These are phyloP conservation scores for Cactoblastis cactorum DNA, from an alignment of 2,888 invertebrate species.

Conservation along the genomic window DNA sequence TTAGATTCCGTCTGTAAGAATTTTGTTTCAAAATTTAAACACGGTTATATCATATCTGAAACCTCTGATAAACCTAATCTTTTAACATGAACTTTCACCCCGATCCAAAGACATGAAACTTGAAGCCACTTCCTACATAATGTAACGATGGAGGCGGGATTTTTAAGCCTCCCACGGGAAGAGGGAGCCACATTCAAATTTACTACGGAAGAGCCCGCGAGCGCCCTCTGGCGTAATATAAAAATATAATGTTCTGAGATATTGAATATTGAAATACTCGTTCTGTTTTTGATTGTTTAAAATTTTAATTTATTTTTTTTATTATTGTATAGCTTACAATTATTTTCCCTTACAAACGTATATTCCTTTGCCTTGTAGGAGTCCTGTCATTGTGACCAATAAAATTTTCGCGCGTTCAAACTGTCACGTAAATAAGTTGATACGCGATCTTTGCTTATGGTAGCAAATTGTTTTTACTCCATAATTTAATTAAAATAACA, in stretches of 20 bases:
- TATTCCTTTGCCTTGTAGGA: too few species aligned
- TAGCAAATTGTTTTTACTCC: too few species aligned
- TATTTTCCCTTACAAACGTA: too few species aligned
- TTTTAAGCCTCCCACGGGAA: constrained; percentile 6
- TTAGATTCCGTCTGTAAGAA: too few species aligned
- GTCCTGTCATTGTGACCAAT: too few species aligned
- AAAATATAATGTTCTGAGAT: constrained; percentile 1
- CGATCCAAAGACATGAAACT: background rate
- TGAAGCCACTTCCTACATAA: constrained; percentile 5
- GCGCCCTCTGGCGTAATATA: constrained; percentile 4
- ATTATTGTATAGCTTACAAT: too few species aligned
- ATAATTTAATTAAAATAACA: too few species aligned
- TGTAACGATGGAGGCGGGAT: constrained; percentile 8
- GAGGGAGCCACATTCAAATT: constrained; percentile 6
- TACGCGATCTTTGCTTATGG: too few species aligned
- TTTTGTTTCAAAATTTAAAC: background rate
- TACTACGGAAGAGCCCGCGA: constrained; percentile 3
- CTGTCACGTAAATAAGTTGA: too few species aligned
- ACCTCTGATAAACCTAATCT: background rate
- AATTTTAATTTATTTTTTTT: too few species aligned
- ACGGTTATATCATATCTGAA: background rate
- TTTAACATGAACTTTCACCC: constrained; percentile 1
- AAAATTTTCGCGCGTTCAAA: too few species aligned
- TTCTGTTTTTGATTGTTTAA: background rate
- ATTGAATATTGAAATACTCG: background rate